Conservation (phyloP, 1,140 invertebrate genomes). For the Phymastichus coffea region DNA sequence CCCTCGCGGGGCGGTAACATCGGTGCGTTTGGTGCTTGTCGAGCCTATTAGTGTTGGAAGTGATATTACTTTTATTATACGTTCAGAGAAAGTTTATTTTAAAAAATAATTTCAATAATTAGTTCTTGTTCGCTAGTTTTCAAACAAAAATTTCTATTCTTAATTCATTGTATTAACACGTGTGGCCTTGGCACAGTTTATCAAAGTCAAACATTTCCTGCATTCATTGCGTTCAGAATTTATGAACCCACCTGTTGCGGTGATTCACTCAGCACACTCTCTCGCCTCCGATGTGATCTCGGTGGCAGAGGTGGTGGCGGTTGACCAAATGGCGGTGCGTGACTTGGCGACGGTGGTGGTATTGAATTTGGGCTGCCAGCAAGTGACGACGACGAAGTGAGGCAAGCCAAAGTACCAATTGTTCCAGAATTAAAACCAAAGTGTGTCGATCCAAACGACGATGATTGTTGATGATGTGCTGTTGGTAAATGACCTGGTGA, state of each 20-base stretch:
- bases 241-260: constrained; percentile 60
- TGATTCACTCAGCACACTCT: constrained; percentile 63
- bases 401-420: constrained; percentile 38
- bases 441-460: constrained; percentile 38
- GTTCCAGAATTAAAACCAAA: constrained; percentile 52
- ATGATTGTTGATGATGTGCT: constrained; percentile 45
- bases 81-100: not conserved
- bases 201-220: no score
- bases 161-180: no score
- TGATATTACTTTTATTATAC: not conserved
- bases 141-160: no score
- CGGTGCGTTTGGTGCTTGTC: constrained; percentile 63
- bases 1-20: constrained; percentile 62
- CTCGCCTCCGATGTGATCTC: constrained; percentile 57
- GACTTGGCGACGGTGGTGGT: constrained; percentile 53
- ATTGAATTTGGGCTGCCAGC: constrained; percentile 53
- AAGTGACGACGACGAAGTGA: constrained; percentile 35
- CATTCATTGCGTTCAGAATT: no score
- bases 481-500: constrained; percentile 46
- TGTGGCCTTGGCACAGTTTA: no score
- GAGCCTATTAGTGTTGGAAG: constrained; percentile 42
- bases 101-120: constrained; percentile 19
- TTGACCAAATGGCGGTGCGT: constrained; percentile 40
- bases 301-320: constrained; percentile 63
- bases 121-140: no score